A percentile compares a stretch with the other conserved stretches of the same genome.
phyloP scores from a whole-genome alignment of 2,113 vertebrate genomes.

The Leptocoma aspasia region DNA sequence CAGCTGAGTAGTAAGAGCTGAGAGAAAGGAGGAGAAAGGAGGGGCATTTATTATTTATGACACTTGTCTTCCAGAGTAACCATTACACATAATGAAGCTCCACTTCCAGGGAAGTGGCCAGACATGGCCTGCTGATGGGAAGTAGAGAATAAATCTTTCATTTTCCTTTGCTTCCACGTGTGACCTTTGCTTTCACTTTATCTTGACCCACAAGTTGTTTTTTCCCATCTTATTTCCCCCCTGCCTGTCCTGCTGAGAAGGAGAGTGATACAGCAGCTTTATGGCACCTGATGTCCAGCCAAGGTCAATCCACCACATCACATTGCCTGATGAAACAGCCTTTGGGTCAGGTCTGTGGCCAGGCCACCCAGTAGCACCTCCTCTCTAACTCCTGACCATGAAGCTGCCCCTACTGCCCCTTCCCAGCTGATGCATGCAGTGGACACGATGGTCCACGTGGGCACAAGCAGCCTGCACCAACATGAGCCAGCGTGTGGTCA shows the following conservation, averaged over 20 bases:
- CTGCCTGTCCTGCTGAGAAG: not conserved
- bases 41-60: not conserved
- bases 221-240: not conserved
- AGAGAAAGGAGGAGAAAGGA: not conserved
- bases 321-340: accelerated
- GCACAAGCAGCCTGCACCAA: not conserved
- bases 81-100: not conserved
- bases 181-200: not conserved
- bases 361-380: not conserved
- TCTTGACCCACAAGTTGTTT: not conserved
- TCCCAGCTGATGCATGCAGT: too few species aligned
- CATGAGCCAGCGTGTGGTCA: accelerated
- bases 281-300: not conserved
- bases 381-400: not conserved
- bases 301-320: not conserved
- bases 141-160: not conserved
- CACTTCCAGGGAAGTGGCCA: not conserved
- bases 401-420: not conserved
- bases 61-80: not conserved
- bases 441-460: accelerated
- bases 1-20: not conserved
- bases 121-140: not conserved
- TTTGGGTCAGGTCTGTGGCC: not conserved
- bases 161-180: not conserved
- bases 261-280: not conserved